Percentiles rank a stretch among this genome's conserved stretches.
phyloP scores from a whole-genome alignment of 2,888 invertebrate species.

The Cerceris rybyensis region DNA sequence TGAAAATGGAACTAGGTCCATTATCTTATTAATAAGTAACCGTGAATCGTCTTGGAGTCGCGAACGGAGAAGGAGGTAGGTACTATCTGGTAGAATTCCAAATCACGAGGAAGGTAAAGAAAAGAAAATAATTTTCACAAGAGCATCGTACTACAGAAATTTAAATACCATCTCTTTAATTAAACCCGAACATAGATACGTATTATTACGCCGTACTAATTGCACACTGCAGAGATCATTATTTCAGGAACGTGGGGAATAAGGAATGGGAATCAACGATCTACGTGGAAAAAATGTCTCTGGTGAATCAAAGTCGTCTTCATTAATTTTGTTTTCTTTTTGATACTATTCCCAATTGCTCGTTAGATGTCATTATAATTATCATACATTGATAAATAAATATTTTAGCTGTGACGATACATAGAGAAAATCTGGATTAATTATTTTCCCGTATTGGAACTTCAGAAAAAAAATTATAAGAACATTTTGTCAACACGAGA shows the following conservation, averaged over 20 bases:
- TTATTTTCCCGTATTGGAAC: too few species aligned
- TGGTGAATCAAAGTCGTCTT: background rate
- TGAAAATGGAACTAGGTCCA: too few species aligned
- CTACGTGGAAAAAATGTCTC: background rate
- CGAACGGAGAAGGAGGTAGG: background rate
- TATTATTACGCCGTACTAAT: constrained; percentile 7
- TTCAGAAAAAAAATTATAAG: too few species aligned
- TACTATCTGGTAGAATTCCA: constrained; percentile 4
- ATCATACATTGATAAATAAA: too few species aligned
- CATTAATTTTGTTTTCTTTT: background rate
- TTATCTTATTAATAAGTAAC: too few species aligned
- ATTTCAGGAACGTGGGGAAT: background rate
- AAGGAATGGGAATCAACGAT: background rate
- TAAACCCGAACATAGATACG: background rate
- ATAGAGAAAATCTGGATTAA: too few species aligned
- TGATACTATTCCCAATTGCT: background rate
- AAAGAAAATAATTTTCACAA: constrained; percentile 25
- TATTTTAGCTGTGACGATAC: too few species aligned
- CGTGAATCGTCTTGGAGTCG: background rate
- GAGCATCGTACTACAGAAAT: constrained; percentile 20
- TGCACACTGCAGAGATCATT: constrained; percentile 2
- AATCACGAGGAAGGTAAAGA: constrained; percentile 10
- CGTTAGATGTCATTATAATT: too few species aligned
- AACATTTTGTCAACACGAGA: too few species aligned
- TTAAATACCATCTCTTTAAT: constrained; percentile 31